These are phyloP conservation scores for Chlamydotis undulata DNA, from an alignment of 2,113 vertebrate genomes.

Conservation along the genomic window DNA sequence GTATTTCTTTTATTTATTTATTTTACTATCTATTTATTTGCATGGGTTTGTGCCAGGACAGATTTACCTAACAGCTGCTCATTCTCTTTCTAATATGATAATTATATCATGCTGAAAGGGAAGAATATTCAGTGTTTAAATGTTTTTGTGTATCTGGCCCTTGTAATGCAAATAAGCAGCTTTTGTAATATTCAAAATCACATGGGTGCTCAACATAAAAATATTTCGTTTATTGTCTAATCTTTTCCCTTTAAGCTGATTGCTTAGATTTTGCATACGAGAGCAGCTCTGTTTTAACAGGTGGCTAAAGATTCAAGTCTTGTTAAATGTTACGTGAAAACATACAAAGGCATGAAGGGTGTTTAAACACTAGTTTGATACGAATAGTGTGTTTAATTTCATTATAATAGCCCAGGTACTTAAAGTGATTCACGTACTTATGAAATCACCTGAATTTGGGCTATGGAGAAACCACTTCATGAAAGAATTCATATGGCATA, in stretches of 20 bases:
- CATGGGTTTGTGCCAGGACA: neutral
- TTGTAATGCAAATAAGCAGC: constrained; percentile 41
- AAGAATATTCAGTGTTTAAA: neutral
- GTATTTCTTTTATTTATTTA: neutral
- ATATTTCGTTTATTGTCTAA: constrained; percentile 13
- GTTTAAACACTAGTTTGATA: neutral
- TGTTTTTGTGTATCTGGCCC: neutral
- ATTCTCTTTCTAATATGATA: constrained; percentile 26
- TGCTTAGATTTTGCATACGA: neutral
- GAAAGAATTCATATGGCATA: neutral
- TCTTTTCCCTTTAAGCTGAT: constrained; percentile 27
- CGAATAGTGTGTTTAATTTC: neutral
- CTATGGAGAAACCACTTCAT: neutral
- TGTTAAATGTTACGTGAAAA: constrained; percentile 5
- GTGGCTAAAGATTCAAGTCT: neutral
- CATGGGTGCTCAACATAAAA: neutral
- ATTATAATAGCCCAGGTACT: neutral
- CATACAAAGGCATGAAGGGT: neutral
- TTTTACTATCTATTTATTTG: neutral
- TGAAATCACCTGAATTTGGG: neutral
- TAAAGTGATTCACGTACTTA: neutral
- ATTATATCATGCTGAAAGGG: constrained; percentile 4
- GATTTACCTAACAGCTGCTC: constrained; percentile 26
- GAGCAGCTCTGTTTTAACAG: neutral
- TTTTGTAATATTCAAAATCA: constrained; percentile 23